Evolutionary conservation across 2,113 vertebrate species (phyloP).

Genomic region (Menidia beryllina): DNA sequence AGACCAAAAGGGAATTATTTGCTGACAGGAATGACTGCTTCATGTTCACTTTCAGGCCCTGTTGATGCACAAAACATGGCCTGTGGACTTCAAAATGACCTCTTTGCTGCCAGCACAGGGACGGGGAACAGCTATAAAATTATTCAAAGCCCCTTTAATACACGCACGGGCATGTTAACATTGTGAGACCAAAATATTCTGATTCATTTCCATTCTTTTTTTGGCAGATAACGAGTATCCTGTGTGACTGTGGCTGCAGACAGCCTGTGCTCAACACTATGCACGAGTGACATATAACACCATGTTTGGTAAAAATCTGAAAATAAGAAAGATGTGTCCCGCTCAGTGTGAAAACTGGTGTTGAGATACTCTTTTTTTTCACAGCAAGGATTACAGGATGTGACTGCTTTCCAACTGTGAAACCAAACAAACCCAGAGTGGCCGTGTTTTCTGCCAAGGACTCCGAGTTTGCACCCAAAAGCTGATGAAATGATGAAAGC

Average conservation of each 20-base stretch:
- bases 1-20: not conserved
- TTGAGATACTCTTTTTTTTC: constrained; percentile 21
- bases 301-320: not conserved
- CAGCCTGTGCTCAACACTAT: too few relatives aligned
- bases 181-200: not conserved
- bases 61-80: not conserved
- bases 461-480: constrained; percentile 6
- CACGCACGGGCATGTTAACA: not conserved
- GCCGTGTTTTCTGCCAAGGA: constrained; percentile 24
- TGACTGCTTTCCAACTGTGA: constrained; percentile 46
- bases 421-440: constrained; percentile 26
- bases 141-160: not conserved
- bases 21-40: not conserved
- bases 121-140: not conserved
- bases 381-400: not conserved
- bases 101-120: not conserved
- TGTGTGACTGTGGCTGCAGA: too few relatives aligned
- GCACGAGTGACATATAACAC: not conserved
- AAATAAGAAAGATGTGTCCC: not conserved
- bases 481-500: constrained; percentile 40
- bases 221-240: not conserved
- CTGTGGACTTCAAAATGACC: not conserved
- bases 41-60: not conserved
- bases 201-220: not conserved
- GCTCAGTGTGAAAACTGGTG: constrained; percentile 3